Evolutionary conservation across 2,888 invertebrate genomes (phyloP), one percentile per base, ranked within the genome.

Genomic region (Pseudococcus viburni): DNA sequence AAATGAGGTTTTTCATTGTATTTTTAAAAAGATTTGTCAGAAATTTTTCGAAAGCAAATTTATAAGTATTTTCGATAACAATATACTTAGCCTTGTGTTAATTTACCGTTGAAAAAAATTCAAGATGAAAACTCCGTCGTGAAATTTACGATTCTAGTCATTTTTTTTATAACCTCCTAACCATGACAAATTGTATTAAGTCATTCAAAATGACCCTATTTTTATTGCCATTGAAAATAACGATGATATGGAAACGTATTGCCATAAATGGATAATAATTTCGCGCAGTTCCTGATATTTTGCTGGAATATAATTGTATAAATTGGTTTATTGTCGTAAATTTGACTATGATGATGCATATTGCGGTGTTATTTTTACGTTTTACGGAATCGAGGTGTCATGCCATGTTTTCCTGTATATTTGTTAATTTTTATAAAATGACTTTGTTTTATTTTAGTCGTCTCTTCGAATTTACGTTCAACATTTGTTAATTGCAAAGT

Each of bases 401-500:
- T 64, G 59, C 68, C 51, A 64, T 85, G 17, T 64, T 55, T 85
- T n/a, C n/a, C 11, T 39, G 39, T 68, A 33, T 68, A 42, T 64
- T 55, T 46, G 11, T 42, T 86, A 33, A 68, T 68, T 33, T 46
- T 86, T 39, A 86, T 86, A 59, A 68, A 86, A 86, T 42, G 68
- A 86, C 7, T 68, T 73, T 17, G 22, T 84, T 33, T n/a, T 51
- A 55, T 55, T 85, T 55, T 85, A 85, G 39, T 64, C 26, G 85
- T 73, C 46, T 39, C 73, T 86, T 68, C 68, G 86, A 86, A 86
- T 86, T 46, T 86, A 46, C 86, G 73, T 68, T 86, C 86, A 86
- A 73, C 73, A 73, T 86, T 42, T 46, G 68, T 64, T 64, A 46
- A 64, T 46, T 68, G 86, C 73, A 42, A 73, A 86, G 86, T 68